phyloP scores from a whole-genome alignment of 2,797 vertebrate species.

The Carapus acus region DNA sequence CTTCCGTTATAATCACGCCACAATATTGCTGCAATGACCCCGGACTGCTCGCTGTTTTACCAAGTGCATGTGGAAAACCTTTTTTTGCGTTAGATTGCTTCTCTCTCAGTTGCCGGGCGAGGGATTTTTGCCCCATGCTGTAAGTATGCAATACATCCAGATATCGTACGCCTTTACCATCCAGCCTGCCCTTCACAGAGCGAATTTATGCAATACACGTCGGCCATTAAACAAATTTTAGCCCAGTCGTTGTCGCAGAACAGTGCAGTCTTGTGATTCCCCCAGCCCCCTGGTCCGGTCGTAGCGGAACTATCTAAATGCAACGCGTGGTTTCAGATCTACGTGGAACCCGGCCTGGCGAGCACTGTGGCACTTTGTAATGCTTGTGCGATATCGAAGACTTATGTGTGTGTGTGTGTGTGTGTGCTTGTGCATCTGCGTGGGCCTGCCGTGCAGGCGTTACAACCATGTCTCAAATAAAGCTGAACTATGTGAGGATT shows the following conservation, averaged over 20 bases:
- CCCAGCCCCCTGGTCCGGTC: too few species aligned
- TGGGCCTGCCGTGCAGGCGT: conserved; percentile 17
- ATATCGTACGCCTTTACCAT: conserved; percentile 19
- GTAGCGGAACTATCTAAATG: too few species aligned
- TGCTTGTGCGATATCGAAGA: background rate
- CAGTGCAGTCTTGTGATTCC: background rate
- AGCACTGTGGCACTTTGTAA: too few species aligned
- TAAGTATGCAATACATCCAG: conserved; percentile 63
- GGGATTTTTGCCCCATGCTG: too few species aligned
- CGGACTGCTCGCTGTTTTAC: conserved; percentile 41
- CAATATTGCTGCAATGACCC: conserved; percentile 39
- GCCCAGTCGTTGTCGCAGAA: background rate
- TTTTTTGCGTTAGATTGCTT: conserved; percentile 45
- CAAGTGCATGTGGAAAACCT: conserved; percentile 59
- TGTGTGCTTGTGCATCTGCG: background rate
- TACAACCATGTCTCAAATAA: conserved; percentile 8
- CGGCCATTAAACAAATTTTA: conserved; percentile 20
- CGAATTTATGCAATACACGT: conserved; percentile 47
- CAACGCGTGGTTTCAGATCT: too few species aligned
- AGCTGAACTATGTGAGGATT: conserved; percentile 2
- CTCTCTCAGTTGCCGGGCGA: too few species aligned
- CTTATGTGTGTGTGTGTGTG: background rate
- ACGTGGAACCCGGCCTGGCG: too few species aligned
- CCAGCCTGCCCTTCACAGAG: conserved; percentile 19
- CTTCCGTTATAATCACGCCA: conserved; percentile 31